Base-by-base conservation (phyloP, 2,797 vertebrate genomes). In the Cacajao melanocephalus region DNA sequence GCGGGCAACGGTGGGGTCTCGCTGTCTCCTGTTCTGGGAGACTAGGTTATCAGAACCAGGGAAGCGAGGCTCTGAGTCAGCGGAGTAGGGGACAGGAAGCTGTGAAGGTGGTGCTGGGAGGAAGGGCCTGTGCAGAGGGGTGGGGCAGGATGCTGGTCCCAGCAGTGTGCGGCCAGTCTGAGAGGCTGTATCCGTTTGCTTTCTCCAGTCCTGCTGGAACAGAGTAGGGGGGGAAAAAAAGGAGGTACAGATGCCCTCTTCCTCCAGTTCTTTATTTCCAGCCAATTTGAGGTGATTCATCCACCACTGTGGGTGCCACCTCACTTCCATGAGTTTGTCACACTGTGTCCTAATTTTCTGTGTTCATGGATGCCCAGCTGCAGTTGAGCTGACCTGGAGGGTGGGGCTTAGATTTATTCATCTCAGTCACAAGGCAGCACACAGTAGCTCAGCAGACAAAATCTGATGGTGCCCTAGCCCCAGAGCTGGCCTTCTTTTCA, bases 1-100 rank as follows among this genome's bases (percentile, higher is more conserved):
- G 26, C 24, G 1, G 57, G 10, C 57, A 58, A 24, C 24, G 24
- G 3, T 58, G 26, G 57, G 57, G 26, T 26, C 57, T 4, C 57
- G 9, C 7, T 28, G 24, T 4, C 57, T 2, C 57, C 57, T 58
- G 0, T 20, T 55, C 33, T 64, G 20, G 78, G 55, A 64, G 24
- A 70, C 19, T 15, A 4, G 24, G 41, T 44, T 19, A 61, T 22
- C 48, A 33, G 24, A 20, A 22, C 11, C 36, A 3, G 52, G 41
- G 80, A 89, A 24, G 1, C 0, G 57, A 26, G 76, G 39, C 30
- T 46, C 39, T 64, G 57, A 81, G 12, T 7, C 41, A 44, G 36
- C 0, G 0, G 36, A 58, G 10, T 0, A 7, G 14, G 7, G 44
- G 11, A 14, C 33, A 10, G 4, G 41, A 48, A 70, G 39, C 67